These are phyloP conservation scores for Brotula barbata DNA, from an alignment of 2,797 vertebrate genomes.

Conservation along the genomic window DNA sequence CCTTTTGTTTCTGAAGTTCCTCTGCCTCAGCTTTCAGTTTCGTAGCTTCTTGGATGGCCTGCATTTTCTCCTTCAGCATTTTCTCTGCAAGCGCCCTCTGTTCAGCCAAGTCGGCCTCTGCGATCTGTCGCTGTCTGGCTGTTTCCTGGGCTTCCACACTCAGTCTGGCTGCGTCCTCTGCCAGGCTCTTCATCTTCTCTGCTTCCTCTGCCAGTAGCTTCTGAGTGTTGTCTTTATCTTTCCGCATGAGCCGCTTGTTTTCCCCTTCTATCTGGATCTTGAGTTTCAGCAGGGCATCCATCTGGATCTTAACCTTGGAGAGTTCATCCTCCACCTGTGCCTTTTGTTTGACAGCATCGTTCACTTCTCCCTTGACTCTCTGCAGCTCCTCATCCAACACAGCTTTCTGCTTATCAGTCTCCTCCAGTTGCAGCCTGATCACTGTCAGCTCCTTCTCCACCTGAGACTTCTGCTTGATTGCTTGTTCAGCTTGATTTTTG, in stretches of 20 bases:
- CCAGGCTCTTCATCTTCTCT: constrained; percentile 92
- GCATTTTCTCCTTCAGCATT: constrained; percentile 97
- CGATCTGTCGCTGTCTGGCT: constrained; percentile 84
- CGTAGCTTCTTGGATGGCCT: constrained; percentile 91
- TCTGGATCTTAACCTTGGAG: constrained; percentile 87
- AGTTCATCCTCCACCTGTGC: constrained; percentile 90
- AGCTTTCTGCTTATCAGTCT: constrained; percentile 90
- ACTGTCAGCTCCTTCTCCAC: constrained; percentile 88
- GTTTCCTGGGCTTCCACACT: constrained; percentile 89
- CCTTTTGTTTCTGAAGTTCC: constrained; percentile 91
- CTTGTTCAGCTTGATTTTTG: constrained; percentile 89
- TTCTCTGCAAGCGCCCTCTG: constrained; percentile 90
- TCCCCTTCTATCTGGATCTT: constrained; percentile 90
- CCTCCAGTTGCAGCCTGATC: constrained; percentile 87
- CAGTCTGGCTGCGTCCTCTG: constrained; percentile 89
- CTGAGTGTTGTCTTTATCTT: constrained; percentile 89
- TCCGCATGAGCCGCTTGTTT: constrained; percentile 85
- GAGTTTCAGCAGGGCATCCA: constrained; percentile 91
- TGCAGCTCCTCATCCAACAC: constrained; percentile 91
- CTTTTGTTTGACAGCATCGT: constrained; percentile 86
- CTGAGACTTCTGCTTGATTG: constrained; percentile 88
- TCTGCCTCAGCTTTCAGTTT: constrained; percentile 89
- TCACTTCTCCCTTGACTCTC: constrained; percentile 90
- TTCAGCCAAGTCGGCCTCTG: constrained; percentile 85
- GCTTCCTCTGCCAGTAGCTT: constrained; percentile 90